Base-by-base conservation (phyloP, 2,797 vertebrate species). In the Sebastes melanostomus region DNA sequence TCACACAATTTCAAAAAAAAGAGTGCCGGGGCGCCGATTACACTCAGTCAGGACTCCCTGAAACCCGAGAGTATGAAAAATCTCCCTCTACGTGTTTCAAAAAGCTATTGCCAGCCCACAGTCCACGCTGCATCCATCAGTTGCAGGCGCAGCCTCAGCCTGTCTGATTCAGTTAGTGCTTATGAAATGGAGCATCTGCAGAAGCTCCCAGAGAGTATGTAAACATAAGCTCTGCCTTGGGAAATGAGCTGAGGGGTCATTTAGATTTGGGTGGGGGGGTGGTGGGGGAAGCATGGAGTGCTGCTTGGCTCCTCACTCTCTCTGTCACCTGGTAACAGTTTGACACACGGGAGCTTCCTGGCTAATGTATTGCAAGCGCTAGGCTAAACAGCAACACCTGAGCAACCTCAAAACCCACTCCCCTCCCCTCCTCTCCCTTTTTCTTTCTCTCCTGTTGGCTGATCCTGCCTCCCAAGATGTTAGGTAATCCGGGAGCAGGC, bases 271-370 rank as follows among this genome's bases (percentile, higher is more conserved):
- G 72, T 52, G 67, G 54, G 61, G 61, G 8, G 14, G 76, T 29
- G 66, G 32, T 1, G 9, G 1, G 10, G 11, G 12, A 0, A 2
- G 58, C 75, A 72, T 66, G 59, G 65, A 78, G 87, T 20, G 72
- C 76, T 56, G 82, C 80, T 70, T 85, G 13, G 18, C 70, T 72
- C 75, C 75, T 16, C 67, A 8, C 75, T 80, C 85, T n/a, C 75
- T 76, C 81, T 3, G 62, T 93, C 90, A 91, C 94, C 92, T 92
- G 92, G 93, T 90, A 93, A 94, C 90, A 75, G 76, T 89, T 88
- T 80, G 87, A 91, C 82, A 91, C 88, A 50, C 2, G 54, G 83
- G 82, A 89, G 84, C 77, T 82, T 86, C 73, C 72, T 69, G 71
- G 66, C 72, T 91, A 89, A 90, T 88, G 77, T 83, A 85, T 90